These are phyloP conservation scores for Acromyrmex charruanus DNA, from an alignment of 1,140 invertebrate genomes.

Conservation along the genomic window DNA sequence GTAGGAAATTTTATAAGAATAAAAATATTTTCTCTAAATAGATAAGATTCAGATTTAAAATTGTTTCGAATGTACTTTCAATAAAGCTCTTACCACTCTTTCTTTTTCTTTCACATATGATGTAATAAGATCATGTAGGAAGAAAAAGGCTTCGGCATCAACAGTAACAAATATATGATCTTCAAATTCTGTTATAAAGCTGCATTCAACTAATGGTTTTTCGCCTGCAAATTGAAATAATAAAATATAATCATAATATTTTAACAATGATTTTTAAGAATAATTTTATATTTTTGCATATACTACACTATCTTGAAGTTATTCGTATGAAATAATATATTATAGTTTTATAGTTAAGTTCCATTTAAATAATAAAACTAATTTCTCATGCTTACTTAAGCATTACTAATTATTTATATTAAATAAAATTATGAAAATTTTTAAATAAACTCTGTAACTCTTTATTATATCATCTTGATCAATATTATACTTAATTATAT, in stretches of 20 bases:
- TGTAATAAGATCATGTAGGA: slow-evolving; percentile 98
- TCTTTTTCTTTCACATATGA: slow-evolving; percentile 98
- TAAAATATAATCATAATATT: not conserved
- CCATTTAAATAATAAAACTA: slow-evolving; percentile 6
- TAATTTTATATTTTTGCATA: not conserved
- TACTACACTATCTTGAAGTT: slow-evolving; percentile 4
- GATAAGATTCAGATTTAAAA: slow-evolving; percentile 1
- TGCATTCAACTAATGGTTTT: slow-evolving; percentile 97
- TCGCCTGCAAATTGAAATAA: slow-evolving; percentile 87
- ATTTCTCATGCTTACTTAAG: slow-evolving; percentile 19
- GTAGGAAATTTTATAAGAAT: slow-evolving; percentile 25
- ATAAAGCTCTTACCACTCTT: slow-evolving; percentile 89
- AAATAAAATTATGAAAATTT: slow-evolving; percentile 15
- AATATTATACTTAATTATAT: not conserved
- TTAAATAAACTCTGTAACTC: not conserved
- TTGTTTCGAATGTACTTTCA: not conserved
- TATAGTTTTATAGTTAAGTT: not conserved
- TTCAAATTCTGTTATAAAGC: slow-evolving; percentile 99
- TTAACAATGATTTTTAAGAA: not conserved
- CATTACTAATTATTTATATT: not conserved
- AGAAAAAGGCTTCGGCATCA: slow-evolving; percentile 99
- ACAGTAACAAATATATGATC: slow-evolving; percentile 99
- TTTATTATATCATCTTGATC: not conserved
- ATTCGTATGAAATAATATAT: slow-evolving; percentile 11
- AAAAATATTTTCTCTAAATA: not conserved